Conservation (phyloP, 1,140 invertebrate species). For the Bombus superbus region DNA sequence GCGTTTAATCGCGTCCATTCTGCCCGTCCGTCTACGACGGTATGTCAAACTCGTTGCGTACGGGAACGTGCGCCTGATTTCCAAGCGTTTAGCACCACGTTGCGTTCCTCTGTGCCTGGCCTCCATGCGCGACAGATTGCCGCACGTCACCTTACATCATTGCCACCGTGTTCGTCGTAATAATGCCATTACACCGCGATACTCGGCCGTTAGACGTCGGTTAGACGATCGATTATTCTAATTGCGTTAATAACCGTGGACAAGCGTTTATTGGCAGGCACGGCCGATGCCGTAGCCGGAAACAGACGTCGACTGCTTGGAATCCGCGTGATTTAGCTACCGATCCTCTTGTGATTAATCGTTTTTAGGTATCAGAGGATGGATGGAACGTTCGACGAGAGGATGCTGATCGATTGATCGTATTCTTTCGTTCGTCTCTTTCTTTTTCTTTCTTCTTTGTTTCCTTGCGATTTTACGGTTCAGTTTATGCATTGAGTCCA, state of each 20-base stretch:
- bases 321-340: neutral
- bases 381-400: too few relatives aligned
- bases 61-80: conserved; percentile 7
- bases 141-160: conserved; percentile 48
- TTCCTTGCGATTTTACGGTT: too few relatives aligned
- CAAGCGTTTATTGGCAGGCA: conserved; percentile 35
- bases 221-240: conserved; percentile 37
- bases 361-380: neutral
- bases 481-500: too few relatives aligned
- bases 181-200: conserved; percentile 37
- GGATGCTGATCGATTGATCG: too few relatives aligned
- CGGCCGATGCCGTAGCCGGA: neutral
- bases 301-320: too few relatives aligned
- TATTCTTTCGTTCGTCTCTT: too few relatives aligned
- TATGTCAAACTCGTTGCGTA: conserved; percentile 21
- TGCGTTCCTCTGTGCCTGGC: too few relatives aligned
- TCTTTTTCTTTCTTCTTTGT: too few relatives aligned
- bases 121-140: conserved; percentile 26
- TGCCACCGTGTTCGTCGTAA: conserved; percentile 34
- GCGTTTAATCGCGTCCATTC: conserved; percentile 48
- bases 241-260: conserved; percentile 41
- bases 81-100: neutral
- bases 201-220: neutral
- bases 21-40: conserved; percentile 17
- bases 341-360: neutral